phyloP scores from a whole-genome alignment of 2,888 invertebrate species.

The Epinotia demarniana region DNA sequence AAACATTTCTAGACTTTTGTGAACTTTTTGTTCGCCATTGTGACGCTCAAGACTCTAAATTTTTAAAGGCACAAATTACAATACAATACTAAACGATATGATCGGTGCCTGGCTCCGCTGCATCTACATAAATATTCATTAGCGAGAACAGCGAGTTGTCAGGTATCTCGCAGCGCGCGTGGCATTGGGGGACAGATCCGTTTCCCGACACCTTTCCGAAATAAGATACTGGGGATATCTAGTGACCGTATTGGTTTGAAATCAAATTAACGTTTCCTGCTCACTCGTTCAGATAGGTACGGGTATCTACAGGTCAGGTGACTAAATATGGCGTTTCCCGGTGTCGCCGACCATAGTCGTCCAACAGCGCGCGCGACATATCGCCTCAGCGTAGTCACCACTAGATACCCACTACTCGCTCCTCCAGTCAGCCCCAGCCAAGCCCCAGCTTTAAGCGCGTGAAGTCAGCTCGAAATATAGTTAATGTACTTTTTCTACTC shows the following conservation, averaged over 20 bases:
- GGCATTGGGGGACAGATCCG: conserved; percentile 30
- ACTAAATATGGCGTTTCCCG: too few species aligned
- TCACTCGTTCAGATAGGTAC: not conserved
- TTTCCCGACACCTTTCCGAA: conserved; percentile 24
- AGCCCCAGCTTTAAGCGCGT: too few species aligned
- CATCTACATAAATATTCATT: conserved; percentile 5
- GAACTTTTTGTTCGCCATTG: not conserved
- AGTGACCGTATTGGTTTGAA: not conserved
- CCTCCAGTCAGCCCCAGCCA: too few species aligned
- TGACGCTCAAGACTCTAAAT: not conserved
- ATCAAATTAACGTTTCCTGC: not conserved
- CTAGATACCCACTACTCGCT: too few species aligned
- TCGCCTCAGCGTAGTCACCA: too few species aligned
- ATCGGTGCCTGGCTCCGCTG: conserved; percentile 4
- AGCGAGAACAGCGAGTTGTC: not conserved
- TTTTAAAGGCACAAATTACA: conserved; percentile 11
- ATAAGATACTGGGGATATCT: not conserved
- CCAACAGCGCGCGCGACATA: too few species aligned
- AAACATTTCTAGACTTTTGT: too few species aligned
- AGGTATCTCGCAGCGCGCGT: not conserved
- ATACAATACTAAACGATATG: conserved; percentile 7
- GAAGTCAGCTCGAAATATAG: too few species aligned
- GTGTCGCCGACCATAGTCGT: too few species aligned
- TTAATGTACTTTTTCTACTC: too few species aligned
- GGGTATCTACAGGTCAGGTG: too few species aligned